phyloP scores from a whole-genome alignment of 2,113 vertebrate genomes.

The Sinocyclocheilus maitianheensis region DNA sequence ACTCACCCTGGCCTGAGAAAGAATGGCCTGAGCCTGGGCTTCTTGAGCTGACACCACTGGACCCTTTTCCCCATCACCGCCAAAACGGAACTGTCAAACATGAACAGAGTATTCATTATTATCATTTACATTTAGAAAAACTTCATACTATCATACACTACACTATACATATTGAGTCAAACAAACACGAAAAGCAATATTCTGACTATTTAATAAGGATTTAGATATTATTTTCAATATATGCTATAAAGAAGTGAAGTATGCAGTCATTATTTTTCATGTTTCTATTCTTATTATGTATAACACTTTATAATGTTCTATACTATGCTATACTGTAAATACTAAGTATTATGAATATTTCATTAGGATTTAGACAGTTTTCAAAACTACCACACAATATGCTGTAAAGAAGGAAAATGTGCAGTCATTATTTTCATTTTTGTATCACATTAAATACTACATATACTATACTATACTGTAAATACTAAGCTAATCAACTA shows the following conservation, averaged over 20 bases:
- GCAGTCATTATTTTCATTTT: neutral
- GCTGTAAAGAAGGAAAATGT: neutral
- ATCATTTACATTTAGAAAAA: neutral
- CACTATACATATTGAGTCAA: no score
- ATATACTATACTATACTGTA: neutral
- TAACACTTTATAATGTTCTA: neutral
- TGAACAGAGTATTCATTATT: neutral
- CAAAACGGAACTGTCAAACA: conserved; percentile 87
- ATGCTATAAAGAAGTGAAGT: neutral
- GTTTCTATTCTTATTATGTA: neutral
- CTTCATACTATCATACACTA: neutral
- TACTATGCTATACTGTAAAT: neutral
- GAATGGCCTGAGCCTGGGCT: conserved; percentile 96
- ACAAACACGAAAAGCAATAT: neutral
- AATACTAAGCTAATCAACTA: neutral
- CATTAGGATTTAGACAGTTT: neutral
- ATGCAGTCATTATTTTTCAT: neutral
- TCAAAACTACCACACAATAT: neutral
- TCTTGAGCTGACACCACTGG: conserved; percentile 94
- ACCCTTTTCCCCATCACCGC: conserved; percentile 92
- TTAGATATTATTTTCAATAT: no score
- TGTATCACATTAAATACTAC: neutral
- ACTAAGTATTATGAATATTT: neutral
- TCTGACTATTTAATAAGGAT: neutral
- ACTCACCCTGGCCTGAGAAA: conserved; percentile 95